Conservation (phyloP, 1,140 invertebrate genomes). For the Pararge aegeria region DNA sequence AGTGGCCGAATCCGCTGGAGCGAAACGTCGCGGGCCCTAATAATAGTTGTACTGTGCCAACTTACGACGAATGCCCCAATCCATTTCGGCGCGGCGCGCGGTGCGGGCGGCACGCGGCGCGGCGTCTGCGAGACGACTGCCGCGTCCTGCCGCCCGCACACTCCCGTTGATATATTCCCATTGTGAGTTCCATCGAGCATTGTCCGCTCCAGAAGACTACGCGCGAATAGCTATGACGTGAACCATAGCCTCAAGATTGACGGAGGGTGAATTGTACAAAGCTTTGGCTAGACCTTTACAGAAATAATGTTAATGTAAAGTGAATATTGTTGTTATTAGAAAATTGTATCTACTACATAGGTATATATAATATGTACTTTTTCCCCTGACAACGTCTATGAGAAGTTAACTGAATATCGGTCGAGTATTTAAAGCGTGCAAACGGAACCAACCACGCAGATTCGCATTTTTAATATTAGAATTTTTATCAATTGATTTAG, state of each 20-base stretch:
- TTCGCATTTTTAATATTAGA: too few species aligned
- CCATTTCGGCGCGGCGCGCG: constrained; percentile 77
- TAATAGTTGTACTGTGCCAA: constrained; percentile 52
- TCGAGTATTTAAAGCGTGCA: too few species aligned
- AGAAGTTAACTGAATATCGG: too few species aligned
- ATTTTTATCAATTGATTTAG: too few species aligned
- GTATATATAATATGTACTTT: too few species aligned
- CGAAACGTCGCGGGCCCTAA: constrained; percentile 35
- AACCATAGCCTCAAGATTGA: constrained; percentile 9
- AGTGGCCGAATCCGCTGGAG: constrained; percentile 34
- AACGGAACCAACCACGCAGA: too few species aligned
- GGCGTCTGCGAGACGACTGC: constrained; percentile 67
- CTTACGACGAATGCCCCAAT: constrained; percentile 91
- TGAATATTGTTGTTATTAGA: too few species aligned
- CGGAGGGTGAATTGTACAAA: constrained; percentile 1
- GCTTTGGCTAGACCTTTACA: not conserved
- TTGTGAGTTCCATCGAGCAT: constrained; percentile 44
- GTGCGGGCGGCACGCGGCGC: constrained; percentile 61
- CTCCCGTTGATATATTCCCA: constrained; percentile 50
- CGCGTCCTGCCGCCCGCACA: constrained; percentile 63
- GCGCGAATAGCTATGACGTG: constrained; percentile 23
- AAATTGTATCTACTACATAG: too few species aligned
- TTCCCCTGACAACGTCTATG: too few species aligned
- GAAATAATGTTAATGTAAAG: not conserved
- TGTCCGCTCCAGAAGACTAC: constrained; percentile 30